Base-by-base conservation (phyloP, 2,113 vertebrate species). In the Tachuris rubrigastra region DNA sequence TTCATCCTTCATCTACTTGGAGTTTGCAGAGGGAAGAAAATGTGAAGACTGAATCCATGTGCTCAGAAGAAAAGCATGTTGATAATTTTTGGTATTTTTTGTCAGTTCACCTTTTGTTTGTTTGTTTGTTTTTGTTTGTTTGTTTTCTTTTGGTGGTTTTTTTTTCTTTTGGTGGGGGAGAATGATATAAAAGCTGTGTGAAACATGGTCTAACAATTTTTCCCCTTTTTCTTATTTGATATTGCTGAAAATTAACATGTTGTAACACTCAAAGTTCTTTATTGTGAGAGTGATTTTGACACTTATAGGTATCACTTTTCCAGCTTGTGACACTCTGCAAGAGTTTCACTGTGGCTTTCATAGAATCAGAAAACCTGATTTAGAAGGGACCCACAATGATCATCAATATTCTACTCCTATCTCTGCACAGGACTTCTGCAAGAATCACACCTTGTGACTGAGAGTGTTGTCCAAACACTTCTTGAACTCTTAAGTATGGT, bases 61-160 rank as follows among this genome's bases (percentile, higher is more conserved):
- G 4, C 20, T 78, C 39, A 6, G 47, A 52, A 27, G 13, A 68
- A 87, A 49, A 76, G 2, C 0, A 0, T 49, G 73, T 44, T 69
- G 6, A 19, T 60, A 42, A 39, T 46, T 46, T 58, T 66, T 31
- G 20, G 20, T 13, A 7, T 19, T 17, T 4, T 42, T 23, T 27
- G 4, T 20, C 8, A 18, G 44, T 3, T 6, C n/a, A n/a, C n/a
- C n/a, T 30, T 14, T 35, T 14, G 9, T 12, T 0, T 15, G 8
- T 4, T 24, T 14, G 24, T 10, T n/a, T n/a, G n/a, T n/a, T n/a
- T n/a, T n/a, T n/a, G n/a, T n/a, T n/a, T n/a, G n/a, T n/a, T n/a
- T n/a, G n/a, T n/a, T n/a, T n/a, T n/a, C n/a, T n/a, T n/a, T n/a
- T n/a, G n/a, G n/a, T n/a, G n/a, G n/a, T n/a, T n/a, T n/a, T n/a